phyloP scores from a whole-genome alignment of 2,113 vertebrate genomes.

The Cottus gobio region DNA sequence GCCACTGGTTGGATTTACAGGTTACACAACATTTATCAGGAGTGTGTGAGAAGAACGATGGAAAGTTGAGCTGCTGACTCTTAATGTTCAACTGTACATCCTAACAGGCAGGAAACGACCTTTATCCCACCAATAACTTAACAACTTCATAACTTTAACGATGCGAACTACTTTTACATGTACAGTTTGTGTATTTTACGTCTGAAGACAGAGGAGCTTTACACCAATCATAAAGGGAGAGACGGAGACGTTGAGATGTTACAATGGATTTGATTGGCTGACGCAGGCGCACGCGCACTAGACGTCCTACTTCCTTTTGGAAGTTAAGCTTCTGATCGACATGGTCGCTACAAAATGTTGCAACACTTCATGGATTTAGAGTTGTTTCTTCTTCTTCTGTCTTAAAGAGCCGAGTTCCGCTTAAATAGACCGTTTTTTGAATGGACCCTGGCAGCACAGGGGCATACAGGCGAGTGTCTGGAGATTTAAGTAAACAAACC shows the following conservation, averaged over 20 bases:
- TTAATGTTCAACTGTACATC: neutral
- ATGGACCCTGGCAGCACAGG: neutral
- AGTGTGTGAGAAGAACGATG: too few species aligned
- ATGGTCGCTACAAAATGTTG: neutral
- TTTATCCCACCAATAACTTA: neutral
- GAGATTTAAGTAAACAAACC: neutral
- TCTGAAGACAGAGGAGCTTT: conserved; percentile 10
- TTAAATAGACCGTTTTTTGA: neutral
- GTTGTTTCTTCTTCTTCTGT: neutral
- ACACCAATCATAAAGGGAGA: neutral
- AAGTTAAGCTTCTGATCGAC: conserved; percentile 6
- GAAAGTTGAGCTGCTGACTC: neutral
- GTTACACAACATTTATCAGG: neutral
- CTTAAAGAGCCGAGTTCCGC: accelerated
- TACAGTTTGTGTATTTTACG: neutral
- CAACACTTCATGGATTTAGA: neutral
- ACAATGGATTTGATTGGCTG: conserved; percentile 25
- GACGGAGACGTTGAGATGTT: accelerated
- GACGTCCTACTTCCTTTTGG: neutral
- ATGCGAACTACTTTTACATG: neutral
- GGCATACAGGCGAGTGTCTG: neutral
- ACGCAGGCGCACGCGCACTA: neutral
- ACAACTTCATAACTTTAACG: neutral
- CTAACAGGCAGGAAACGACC: neutral
- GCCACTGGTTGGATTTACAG: conserved; percentile 6